Evolutionary conservation across 1,140 invertebrate species (phyloP).

Genomic region (Caerostris extrusa): DNA sequence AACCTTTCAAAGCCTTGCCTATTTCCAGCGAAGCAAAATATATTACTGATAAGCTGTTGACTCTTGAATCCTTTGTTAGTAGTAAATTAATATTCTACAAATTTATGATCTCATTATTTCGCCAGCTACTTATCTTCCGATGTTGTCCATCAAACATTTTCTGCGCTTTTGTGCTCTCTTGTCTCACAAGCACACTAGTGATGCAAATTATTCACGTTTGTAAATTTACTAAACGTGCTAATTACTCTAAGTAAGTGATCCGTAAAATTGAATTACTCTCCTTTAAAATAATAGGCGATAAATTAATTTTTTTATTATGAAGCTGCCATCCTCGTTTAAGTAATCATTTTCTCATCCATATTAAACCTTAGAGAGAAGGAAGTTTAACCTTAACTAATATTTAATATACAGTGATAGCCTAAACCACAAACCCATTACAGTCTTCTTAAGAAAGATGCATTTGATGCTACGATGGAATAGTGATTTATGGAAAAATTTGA

Average conservation of each 20-base stretch:
- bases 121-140: background rate
- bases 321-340: background rate
- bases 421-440: too few relatives aligned
- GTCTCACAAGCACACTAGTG: background rate
- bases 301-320: background rate
- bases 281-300: background rate
- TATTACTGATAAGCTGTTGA: background rate
- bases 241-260: background rate
- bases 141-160: slow-evolving; percentile 1
- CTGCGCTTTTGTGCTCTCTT: background rate
- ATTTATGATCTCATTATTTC: background rate
- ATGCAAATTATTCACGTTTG: slow-evolving; percentile 16
- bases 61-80: background rate
- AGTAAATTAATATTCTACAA: background rate
- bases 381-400: too few relatives aligned
- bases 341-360: slow-evolving; percentile 25
- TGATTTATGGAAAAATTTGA: too few relatives aligned
- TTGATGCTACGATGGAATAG: too few relatives aligned
- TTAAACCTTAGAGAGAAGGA: background rate
- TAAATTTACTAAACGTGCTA: slow-evolving; percentile 6
- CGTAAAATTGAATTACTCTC: slow-evolving; percentile 3
- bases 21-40: background rate
- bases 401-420: too few relatives aligned
- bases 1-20: background rate
- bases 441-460: too few relatives aligned